Evolutionary conservation across 2,888 invertebrate genomes (phyloP).

Genomic region (Minunthozetes semirufus): DNA sequence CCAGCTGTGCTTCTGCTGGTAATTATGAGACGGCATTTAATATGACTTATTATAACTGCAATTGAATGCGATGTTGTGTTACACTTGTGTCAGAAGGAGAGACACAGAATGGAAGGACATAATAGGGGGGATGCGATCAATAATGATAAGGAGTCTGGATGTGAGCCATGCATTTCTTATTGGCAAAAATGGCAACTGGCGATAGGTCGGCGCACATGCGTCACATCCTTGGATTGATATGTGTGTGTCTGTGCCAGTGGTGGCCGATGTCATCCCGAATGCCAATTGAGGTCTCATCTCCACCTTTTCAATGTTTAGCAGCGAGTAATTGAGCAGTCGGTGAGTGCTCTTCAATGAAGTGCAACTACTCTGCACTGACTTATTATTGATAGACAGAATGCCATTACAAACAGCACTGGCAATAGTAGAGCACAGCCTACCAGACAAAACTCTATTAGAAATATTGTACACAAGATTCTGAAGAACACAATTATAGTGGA

Average conservation of each 20-base stretch:
- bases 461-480: neutral
- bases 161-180: constrained; percentile 11
- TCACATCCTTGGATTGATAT: neutral
- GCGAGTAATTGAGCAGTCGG: constrained; percentile 27
- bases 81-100: constrained; percentile 24
- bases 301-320: constrained; percentile 28
- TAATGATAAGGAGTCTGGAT: constrained; percentile 24
- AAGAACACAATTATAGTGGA: neutral
- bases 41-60: constrained; percentile 26
- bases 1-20: constrained; percentile 26
- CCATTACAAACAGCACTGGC: neutral
- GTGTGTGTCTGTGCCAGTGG: neutral
- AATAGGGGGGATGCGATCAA: neutral
- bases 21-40: constrained; percentile 28
- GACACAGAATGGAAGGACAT: constrained; percentile 3
- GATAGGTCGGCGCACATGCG: constrained; percentile 7
- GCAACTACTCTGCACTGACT: neutral
- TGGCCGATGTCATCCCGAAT: neutral
- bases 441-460: neutral
- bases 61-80: constrained; percentile 5
- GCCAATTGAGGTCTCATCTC: constrained; percentile 20
- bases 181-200: constrained; percentile 20
- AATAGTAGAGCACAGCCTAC: neutral
- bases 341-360: constrained; percentile 30
- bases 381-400: constrained; percentile 8